Conservation (phyloP, 2,113 vertebrate species). For the Oryctolagus cuniculus region mOryCun1.1 NC_091436.1:111122001-111122500, state of each 20-base stretch:
- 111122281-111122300: constrained; percentile 15
- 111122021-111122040: constrained; percentile 5
- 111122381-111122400: background rate
- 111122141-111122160: background rate
- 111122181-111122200: background rate
- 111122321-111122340: background rate
- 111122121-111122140: background rate
- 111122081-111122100: background rate
- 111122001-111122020: background rate
- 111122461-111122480: background rate
- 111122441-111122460: background rate
- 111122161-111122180: background rate
- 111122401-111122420: background rate
- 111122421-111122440: constrained; percentile 14
- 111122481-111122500: background rate
- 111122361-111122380: background rate
- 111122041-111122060: background rate
- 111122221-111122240: background rate
- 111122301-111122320: background rate
- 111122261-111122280: background rate
- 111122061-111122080: constrained; percentile 7
- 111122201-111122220: background rate
- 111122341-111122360: background rate
- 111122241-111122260: background rate
- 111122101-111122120: background rate